Base-by-base conservation (phyloP, 2,888 invertebrate genomes). In the Drosophila maculinotata region DNA sequence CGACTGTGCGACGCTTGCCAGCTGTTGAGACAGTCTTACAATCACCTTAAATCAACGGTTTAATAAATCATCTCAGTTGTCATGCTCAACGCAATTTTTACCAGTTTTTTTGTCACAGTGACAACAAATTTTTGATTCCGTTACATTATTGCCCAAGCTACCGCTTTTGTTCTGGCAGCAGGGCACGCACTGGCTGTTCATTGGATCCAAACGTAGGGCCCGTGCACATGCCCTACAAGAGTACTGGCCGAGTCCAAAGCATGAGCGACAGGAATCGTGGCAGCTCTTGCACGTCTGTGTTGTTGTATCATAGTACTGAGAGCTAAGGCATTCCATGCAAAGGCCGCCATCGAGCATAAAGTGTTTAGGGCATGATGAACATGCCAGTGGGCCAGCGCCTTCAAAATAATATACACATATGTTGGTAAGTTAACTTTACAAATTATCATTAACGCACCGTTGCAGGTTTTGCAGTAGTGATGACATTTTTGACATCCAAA, bases 401-500 rank as follows among this genome's bases (percentile, higher is more conserved):
- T 26, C 5, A 3, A 28, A 25, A 57, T 23, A 36, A 53, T 9
- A 51, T 23, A 33, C n/a, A 15, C 8, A 30, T 14, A 30, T 25
- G 20, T n/a, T 30, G 10, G 20, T 23, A 12, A 12, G 20, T 20
- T 6, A n/a, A n/a, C 9, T 12, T 6, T 1, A 8, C 8, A 5
- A 5, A 15, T 28, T 2, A 15, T 3, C 8, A 1, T 4, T n/a
- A 9, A 5, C 89, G 89, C 91, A 94, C 97, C 97, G 90, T 95
- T 95, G 90, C 97, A 97, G 79, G 96, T 96, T 73, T 95, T 94
- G 91, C 97, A 97, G 88, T 96, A 96, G 91, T 96, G 96, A 92
- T 97, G 97, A 92, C 97, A 97, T 91, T 95, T 96, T 73, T 96
- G 95, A 89, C 97, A 97, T 7, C 96, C 96, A 81, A 94, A 96